Base-by-base conservation (phyloP, 2,888 invertebrate species). In the Cantharis flavilabris region DNA sequence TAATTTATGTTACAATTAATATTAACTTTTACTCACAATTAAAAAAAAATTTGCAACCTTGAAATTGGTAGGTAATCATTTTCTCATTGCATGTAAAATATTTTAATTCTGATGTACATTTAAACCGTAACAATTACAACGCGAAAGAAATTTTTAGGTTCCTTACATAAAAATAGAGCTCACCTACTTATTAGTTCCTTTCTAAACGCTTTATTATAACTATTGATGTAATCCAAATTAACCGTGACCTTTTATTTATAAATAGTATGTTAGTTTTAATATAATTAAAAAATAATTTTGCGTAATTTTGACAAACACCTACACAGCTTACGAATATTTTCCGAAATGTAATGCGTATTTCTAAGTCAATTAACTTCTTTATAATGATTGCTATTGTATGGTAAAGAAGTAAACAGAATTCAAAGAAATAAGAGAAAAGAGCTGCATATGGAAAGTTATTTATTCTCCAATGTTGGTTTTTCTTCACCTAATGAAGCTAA, bases 161-260 rank as follows among this genome's bases (percentile, higher is more conserved):
- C 23, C n/a, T 67, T 67, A 9, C 13, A 9, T n/a, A 26, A 26
- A 23, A 26, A 26, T 26, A n/a, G 49, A 67, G 65, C 26, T 67
- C 64, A 67, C 65, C 65, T 67, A 67, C 65, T 67, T 67, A 67
- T 67, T 67, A 67, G 26, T 67, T 67, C 65, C 65, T 67, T 67
- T 67, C 65, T 67, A 67, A 67, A 20, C 26, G 4, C 18, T 10
- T 23, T 11, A 67, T 67, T 23, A 67, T 23, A 67, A 20, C 13
- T 67, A 67, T 23, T 67, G 20, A 67, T 67, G 65, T 14, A 67
- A 67, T 67, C 20, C 23, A 67, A 67, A 67, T 67, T 67, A 67
- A 67, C 65, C 65, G 26, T 67, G 65, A 67, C 65, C 65, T 67
- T 64, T 64, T 67, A 49, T 49, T 49, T 49, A 49, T 49, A n/a